Evolutionary conservation across 2,888 invertebrate genomes (phyloP), one percentile per base, ranked within the genome.

Genomic region (Thera britannica): DNA sequence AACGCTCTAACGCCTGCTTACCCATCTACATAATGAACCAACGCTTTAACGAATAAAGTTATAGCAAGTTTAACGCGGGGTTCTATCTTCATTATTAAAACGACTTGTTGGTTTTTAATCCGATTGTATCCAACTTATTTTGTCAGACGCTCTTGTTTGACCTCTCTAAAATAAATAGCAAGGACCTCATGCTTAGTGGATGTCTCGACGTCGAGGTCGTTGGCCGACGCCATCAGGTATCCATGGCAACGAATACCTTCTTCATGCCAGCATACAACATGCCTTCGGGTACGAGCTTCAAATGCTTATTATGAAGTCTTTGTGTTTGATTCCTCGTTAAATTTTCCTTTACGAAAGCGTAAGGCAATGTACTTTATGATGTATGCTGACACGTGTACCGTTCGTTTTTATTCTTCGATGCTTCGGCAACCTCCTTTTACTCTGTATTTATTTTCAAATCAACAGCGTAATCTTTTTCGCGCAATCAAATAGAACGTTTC

Each of bases 121-220:
- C 76, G 65, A 64, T 77, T 68, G 76, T 77, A 79, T 78, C 67
- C 56, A 79, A 78, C 76, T 73, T 65, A 77, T 75, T 77, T 82
- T 77, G 75, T 74, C 72, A 70, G 78, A 75, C 75, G 67, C 84
- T 85, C 84, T 80, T 86, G 79, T 85, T 85, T 83, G 81, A 86
- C 80, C 83, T 84, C 77, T 75, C 79, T 80, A 81, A 46, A 83
- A 86, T 86, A 86, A 88, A 86, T 87, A 88, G 84, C 79, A 80
- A 12, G 12, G 41, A 57, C 41, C 80, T 79, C 34, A 84, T 86
- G 85, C 87, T 85, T 84, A 78, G 79, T 82, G 78, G 78, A 81
- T 86, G 90, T 90, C 90, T 87, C 88, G 88, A 85, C 87, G 82
- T 69, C 77, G 84, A 86, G 93, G 90, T 92, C 91, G 85, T 86